Percentiles rank a stretch among this genome's conserved stretches.
Evolutionary conservation across 2,888 invertebrate genomes (phyloP).

Genomic region (Xanthia icteritia): DNA sequence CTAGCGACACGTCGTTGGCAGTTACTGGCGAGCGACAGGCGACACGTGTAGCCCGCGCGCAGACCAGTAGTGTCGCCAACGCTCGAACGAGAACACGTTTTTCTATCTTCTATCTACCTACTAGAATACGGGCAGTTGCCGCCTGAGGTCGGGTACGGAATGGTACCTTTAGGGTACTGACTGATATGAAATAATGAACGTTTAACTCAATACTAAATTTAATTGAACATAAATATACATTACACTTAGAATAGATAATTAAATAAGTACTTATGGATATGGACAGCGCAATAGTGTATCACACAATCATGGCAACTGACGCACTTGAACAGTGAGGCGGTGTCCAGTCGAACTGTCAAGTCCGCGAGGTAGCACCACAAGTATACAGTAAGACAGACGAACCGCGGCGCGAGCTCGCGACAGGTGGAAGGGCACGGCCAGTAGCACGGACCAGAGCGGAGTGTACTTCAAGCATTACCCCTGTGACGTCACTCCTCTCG

Average conservation of each 20-base stretch:
- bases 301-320: conserved; percentile 17
- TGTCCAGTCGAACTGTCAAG: conserved; percentile 8
- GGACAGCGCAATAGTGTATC: conserved; percentile 35
- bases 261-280: conserved; percentile 63
- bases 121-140: too few species aligned
- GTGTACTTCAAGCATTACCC: not conserved
- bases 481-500: not conserved
- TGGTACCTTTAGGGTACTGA: too few species aligned
- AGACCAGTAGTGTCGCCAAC: too few species aligned
- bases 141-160: too few species aligned
- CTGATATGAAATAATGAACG: conserved; percentile 19
- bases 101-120: too few species aligned
- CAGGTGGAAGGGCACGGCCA: too few species aligned
- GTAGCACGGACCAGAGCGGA: not conserved
- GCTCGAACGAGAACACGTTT: too few species aligned
- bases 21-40: too few species aligned
- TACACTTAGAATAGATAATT: conserved; percentile 56
- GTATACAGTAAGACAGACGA: not conserved
- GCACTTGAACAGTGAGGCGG: conserved; percentile 7
- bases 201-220: conserved; percentile 44
- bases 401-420: not conserved
- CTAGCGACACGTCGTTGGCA: too few species aligned
- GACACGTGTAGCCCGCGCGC: too few species aligned
- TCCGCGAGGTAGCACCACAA: not conserved
- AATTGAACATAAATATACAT: conserved; percentile 58